Conservation (phyloP, 2,113 vertebrate genomes). For the Muntiacus muntjak region DNA sequence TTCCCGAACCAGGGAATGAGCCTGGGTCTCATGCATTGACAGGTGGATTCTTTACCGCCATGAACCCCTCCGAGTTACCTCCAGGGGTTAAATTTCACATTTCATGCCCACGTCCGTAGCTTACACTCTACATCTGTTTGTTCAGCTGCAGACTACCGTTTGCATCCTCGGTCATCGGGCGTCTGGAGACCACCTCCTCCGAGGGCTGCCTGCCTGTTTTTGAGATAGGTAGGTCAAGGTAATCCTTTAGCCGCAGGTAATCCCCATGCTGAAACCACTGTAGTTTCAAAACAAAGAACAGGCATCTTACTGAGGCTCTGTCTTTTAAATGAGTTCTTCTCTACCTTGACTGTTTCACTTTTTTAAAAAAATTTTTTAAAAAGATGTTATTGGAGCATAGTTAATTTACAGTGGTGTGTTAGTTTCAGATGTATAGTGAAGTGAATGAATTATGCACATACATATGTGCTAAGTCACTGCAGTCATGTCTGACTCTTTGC, state of each 20-base stretch:
- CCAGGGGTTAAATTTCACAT: not conserved
- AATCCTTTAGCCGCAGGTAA: not conserved
- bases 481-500: fast-evolving
- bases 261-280: not conserved
- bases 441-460: not conserved
- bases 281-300: not conserved
- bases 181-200: not conserved
- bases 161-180: not conserved
- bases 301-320: not conserved
- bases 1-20: not conserved
- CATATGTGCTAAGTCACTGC: not conserved
- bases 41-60: not conserved
- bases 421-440: not conserved
- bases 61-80: not conserved
- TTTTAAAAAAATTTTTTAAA: too few species aligned
- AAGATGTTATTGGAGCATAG: too few species aligned
- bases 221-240: not conserved
- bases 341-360: not conserved
- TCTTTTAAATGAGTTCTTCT: not conserved
- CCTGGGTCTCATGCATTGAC: not conserved
- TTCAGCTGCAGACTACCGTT: not conserved
- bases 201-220: not conserved
- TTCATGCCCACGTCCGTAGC: not conserved
- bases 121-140: not conserved
- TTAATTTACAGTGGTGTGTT: not conserved